Conservation (phyloP, 2,113 vertebrate genomes). For the Dissostichus mawsoni region DNA sequence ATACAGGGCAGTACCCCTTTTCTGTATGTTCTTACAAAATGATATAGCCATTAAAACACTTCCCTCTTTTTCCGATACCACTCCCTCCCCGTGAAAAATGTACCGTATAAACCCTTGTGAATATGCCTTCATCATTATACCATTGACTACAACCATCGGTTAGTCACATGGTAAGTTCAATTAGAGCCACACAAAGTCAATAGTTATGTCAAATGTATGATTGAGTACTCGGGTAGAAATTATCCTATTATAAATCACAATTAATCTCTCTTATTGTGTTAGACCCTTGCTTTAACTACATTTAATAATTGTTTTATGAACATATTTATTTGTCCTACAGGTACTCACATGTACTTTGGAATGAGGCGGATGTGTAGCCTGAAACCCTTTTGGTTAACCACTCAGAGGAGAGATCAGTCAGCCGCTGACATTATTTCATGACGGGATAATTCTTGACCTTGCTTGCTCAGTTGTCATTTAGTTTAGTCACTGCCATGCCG, state of each 20-base stretch:
- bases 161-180: too few species aligned
- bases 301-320: too few species aligned
- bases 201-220: background rate
- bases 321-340: too few species aligned
- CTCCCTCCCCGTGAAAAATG: background rate
- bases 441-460: background rate
- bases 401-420: background rate
- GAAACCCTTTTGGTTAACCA: slow-evolving; percentile 6
- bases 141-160: too few species aligned
- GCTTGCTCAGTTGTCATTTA: slow-evolving; percentile 27
- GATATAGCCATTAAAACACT: background rate
- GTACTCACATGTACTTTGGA: background rate
- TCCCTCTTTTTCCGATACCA: background rate
- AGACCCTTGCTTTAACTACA: background rate
- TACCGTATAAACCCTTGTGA: background rate
- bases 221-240: background rate
- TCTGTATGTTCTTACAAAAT: background rate
- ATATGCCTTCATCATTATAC: too few species aligned
- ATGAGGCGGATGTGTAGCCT: background rate
- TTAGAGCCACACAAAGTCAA: too few species aligned
- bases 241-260: background rate
- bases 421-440: background rate
- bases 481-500: slow-evolving; percentile 7
- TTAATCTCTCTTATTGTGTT: background rate
- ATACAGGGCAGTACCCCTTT: background rate